A percentile compares a stretch with the other conserved stretches of the same genome.
Evolutionary conservation across 2,113 vertebrate genomes (phyloP).

Genomic region (Rhinoptilus africanus): DNA sequence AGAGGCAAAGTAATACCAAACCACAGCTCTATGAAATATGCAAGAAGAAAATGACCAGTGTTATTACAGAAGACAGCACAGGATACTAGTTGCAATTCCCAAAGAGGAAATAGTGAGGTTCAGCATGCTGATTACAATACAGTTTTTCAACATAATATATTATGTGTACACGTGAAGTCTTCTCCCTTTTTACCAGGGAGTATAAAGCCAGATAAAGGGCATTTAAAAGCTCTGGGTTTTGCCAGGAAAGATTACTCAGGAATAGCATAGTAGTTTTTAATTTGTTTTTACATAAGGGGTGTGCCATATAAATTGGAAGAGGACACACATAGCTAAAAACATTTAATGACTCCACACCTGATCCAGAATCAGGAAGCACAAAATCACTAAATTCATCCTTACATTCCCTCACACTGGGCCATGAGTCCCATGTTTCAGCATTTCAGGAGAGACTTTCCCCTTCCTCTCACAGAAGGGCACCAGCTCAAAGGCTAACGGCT

Average conservation of each 20-base stretch:
- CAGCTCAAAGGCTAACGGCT: background rate
- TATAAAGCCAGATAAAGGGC: background rate
- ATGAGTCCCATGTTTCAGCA: background rate
- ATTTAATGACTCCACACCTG: background rate
- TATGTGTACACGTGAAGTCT: background rate
- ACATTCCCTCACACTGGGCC: background rate
- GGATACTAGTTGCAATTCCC: background rate
- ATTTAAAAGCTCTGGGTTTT: background rate
- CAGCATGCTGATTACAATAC: background rate
- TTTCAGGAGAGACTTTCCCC: background rate
- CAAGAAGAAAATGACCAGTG: background rate
- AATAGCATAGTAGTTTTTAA: background rate
- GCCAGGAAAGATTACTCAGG: background rate
- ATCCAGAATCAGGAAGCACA: background rate
- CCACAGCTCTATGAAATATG: background rate
- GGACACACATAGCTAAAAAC: background rate
- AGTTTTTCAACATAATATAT: background rate
- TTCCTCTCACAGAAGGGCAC: accelerated
- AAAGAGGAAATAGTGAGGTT: background rate
- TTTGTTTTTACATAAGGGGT: background rate
- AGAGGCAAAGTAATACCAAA: background rate
- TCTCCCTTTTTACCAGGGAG: background rate
- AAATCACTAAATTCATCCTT: background rate
- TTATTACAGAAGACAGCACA: background rate
- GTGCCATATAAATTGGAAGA: background rate